Evolutionary conservation across 2,113 vertebrate genomes (phyloP).

Genomic region (pig (Sus scrofa)): T2T-Sscrofa CM000825.6:73775501-73776000

Average conservation of each 20-base stretch:
- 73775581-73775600: too few relatives aligned
- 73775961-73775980: too few relatives aligned
- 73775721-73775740: not conserved
- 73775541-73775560: too few relatives aligned
- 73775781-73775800: not conserved
- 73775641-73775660: too few relatives aligned
- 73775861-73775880: not conserved
- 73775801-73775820: not conserved
- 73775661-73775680: too few relatives aligned
- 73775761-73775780: not conserved
- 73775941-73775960: not conserved
- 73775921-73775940: slow-evolving; percentile 19
- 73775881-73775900: not conserved
- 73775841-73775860: not conserved
- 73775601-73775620: too few relatives aligned
- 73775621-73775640: too few relatives aligned
- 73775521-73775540: too few relatives aligned
- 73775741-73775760: slow-evolving; percentile 22
- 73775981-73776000: too few relatives aligned
- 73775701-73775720: slow-evolving; percentile 24
- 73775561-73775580: too few relatives aligned
- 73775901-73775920: not conserved
- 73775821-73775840: not conserved
- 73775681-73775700: too few relatives aligned
- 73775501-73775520: too few relatives aligned